phyloP scores from a whole-genome alignment of 1,140 invertebrate species.

The Drosophila athabasca region DNA sequence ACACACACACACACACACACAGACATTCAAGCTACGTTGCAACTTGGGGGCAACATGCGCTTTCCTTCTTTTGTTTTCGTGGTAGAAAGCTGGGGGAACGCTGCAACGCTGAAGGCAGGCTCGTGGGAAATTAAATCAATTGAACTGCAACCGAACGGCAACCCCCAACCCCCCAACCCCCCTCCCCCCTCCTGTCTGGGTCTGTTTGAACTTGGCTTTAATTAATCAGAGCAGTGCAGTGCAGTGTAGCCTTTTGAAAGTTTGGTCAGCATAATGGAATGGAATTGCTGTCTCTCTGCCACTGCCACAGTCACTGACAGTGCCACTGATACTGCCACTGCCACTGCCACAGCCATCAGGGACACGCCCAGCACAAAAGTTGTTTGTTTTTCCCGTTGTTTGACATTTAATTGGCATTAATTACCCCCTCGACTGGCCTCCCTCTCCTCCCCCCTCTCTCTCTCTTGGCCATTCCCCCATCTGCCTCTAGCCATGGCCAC shows the following conservation, averaged over 20 bases:
- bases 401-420: slow-evolving; percentile 81
- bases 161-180: not conserved
- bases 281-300: slow-evolving; percentile 35
- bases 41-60: slow-evolving; percentile 42
- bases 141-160: slow-evolving; percentile 28
- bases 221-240: slow-evolving; percentile 67
- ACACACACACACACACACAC: not conserved
- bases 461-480: slow-evolving; percentile 3
- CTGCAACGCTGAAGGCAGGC: slow-evolving; percentile 1
- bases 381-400: slow-evolving; percentile 48
- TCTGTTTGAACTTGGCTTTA: slow-evolving; percentile 51
- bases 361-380: slow-evolving; percentile 49
- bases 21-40: slow-evolving; percentile 9
- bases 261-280: slow-evolving; percentile 61
- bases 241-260: slow-evolving; percentile 66
- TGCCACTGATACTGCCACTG: not conserved
- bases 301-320: not conserved
- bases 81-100: slow-evolving; percentile 58
- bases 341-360: slow-evolving; percentile 15
- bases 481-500: slow-evolving; percentile 20
- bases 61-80: slow-evolving; percentile 64
- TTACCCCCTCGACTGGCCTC: slow-evolving; percentile 43
- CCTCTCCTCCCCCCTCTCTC: not conserved
- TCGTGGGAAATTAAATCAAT: slow-evolving; percentile 78
- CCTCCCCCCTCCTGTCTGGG: too few species aligned